Base-by-base conservation (phyloP, 2,113 vertebrate genomes). In the Lophius piscatorius region DNA sequence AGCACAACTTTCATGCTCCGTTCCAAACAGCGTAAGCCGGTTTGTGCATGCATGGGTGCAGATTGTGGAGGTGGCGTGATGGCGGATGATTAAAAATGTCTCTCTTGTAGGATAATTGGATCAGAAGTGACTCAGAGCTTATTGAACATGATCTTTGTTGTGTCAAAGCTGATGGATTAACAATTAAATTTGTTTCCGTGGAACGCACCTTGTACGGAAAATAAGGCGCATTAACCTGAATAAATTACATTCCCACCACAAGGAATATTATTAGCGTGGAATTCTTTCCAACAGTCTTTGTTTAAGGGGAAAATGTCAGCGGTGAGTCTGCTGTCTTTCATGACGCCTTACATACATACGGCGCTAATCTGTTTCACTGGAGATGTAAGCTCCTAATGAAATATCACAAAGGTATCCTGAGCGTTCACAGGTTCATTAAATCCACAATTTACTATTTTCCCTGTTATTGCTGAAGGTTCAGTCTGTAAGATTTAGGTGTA, bases 51-150 rank as follows among this genome's bases (percentile, higher is more conserved):
- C 57, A 58, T 85, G 49, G 70, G 70, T 69, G 74, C 76, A 58
- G 77, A 74, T 70, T 88, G 74, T 75, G 75, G 64, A 59, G 76
- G 55, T 78, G 70, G 74, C 64, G 78, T 75, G 87, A 87, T 88
- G 81, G 89, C 83, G 65, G 81, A 80, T 83, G 84, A 91, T 91
- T 87, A 88, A 73, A 82, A 89, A 85, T 79, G 86, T 85, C 82
- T 86, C 63, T 33, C 82, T 89, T 88, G 81, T 87, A 70, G 73
- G 58, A 46, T 91, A 91, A 92, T 89, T 88, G 88, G 88, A 89
- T 90, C 84, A 91, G 74, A 28, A 74, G 73, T 88, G 89, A 91
- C 86, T 89, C 84, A 80, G 70, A 81, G 88, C 83, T 85, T 88
- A 82, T 83, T 80, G 81, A 89, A 87, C 87, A 88, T 85, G 87